Evolutionary conservation across 1,140 invertebrate genomes (phyloP).

Genomic region (Monomorium pharaonis): DNA sequence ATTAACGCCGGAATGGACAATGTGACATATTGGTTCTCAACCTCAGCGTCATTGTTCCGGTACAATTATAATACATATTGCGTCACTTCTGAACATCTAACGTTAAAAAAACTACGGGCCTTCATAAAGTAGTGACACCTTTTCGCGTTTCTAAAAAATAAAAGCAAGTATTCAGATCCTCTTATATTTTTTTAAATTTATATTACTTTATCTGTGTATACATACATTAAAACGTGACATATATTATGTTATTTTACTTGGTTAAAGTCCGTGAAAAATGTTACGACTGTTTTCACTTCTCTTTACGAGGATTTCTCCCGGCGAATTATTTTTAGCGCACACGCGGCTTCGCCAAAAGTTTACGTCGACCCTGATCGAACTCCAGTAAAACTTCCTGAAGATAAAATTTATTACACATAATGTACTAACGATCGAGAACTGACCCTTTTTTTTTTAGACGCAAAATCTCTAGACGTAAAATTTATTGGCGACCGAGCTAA

Average conservation of each 20-base stretch:
- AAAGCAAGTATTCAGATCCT: neutral
- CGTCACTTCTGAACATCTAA: neutral
- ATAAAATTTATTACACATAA: slow-evolving; percentile 33
- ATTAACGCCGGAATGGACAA: slow-evolving; percentile 52
- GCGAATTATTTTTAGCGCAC: slow-evolving; percentile 20
- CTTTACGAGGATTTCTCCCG: neutral
- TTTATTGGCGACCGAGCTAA: neutral
- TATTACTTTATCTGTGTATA: neutral
- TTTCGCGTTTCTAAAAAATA: neutral
- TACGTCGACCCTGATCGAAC: neutral
- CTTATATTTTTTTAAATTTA: neutral
- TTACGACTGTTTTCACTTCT: slow-evolving; percentile 29
- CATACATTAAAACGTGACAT: neutral
- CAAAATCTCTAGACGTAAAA: slow-evolving; percentile 20
- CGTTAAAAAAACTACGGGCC: neutral
- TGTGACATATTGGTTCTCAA: slow-evolving; percentile 25
- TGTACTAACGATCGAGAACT: slow-evolving; percentile 16
- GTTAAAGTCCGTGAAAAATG: neutral
- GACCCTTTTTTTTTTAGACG: neutral
- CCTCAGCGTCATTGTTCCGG: neutral
- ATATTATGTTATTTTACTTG: slow-evolving; percentile 2
- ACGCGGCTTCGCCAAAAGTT: slow-evolving; percentile 1
- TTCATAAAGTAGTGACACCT: neutral
- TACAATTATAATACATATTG: neutral
- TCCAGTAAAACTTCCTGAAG: neutral